Base-by-base conservation (phyloP, 2,888 invertebrate species). In the Papilio gigon region DNA sequence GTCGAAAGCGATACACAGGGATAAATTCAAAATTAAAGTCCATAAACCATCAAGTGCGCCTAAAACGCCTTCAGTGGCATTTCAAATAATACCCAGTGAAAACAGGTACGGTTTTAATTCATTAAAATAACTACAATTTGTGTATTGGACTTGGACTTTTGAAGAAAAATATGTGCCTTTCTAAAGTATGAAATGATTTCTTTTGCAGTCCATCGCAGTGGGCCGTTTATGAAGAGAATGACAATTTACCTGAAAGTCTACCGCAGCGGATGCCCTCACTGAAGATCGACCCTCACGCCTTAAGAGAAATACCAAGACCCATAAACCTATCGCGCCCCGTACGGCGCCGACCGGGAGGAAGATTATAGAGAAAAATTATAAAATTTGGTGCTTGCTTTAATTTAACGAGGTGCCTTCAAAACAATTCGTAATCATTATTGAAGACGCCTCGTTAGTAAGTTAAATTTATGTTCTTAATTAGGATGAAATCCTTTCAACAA, bases 11-110 rank as follows among this genome's bases (percentile, higher is more conserved):
- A 74, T 74, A 0, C 71, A 70, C 8, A 67, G 71, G 2, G 76
- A 77, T 6, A 84, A 74, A 63, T 73, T 76, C 9, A 80, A 73
- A 44, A 66, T 77, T 6, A 82, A 82, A 69, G 70, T 73, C 4
- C 83, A 82, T 70, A 87, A 84, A 56, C 84, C 85, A 8, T 71
- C 83, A 0, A 83, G 74, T 70, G 73, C 86, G 33, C 85, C 84
- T 0, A 88, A 90, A 72, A 89, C 89, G 14, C 91, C 90, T 2
- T 87, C 90, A 0, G 91, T 92, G 2, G 84, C 85, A 59, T 93
- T 93, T 71, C 86, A 93, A 79, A 83, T 92, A 40, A 91, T 91
- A 72, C 92, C 92, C 1, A 92, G 92, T 79, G 92, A 93, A 76
- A 89, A 89, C 71, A 91, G 84, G 92, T 92, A 78, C 84, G 81